A percentile compares a stretch with the other conserved stretches of the same genome.
Evolutionary conservation across 2,888 invertebrate genomes (phyloP).

Genomic region (Drosophila meridionalis): DNA sequence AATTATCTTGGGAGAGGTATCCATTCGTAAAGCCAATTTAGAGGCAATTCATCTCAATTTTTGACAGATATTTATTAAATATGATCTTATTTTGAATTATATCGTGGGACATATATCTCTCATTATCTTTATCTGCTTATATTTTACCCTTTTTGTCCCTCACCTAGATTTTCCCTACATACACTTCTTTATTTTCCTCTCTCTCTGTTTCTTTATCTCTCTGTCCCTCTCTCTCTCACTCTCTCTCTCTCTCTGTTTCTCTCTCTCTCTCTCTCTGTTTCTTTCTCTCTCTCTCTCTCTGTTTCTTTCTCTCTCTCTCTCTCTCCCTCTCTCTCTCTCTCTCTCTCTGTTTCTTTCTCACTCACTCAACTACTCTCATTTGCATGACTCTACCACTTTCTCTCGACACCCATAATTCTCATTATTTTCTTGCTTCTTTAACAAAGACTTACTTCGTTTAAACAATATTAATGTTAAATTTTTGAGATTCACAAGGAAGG

Average conservation of each 20-base stretch:
- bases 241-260: neutral
- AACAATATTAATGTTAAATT: neutral
- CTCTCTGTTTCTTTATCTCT: neutral
- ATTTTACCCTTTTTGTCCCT: no score
- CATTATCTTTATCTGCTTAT: neutral
- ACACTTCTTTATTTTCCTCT: neutral
- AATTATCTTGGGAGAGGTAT: neutral
- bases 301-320: no score
- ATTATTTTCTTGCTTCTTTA: neutral
- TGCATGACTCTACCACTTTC: no score
- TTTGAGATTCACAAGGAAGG: neutral
- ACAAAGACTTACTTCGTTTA: no score
- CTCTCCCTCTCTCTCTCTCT: neutral
- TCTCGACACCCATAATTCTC: neutral
- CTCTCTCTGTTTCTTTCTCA: no score
- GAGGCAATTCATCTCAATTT: neutral
- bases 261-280: neutral
- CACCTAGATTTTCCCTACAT: no score
- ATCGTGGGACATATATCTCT: neutral
- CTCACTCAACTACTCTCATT: no score
- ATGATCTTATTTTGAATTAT: neutral
- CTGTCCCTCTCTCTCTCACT: neutral
- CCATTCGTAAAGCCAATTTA: neutral
- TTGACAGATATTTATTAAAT: neutral
- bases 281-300: neutral